Conservation (phyloP, 2,113 vertebrate species). For the Phylloscopus trochilus region DNA sequence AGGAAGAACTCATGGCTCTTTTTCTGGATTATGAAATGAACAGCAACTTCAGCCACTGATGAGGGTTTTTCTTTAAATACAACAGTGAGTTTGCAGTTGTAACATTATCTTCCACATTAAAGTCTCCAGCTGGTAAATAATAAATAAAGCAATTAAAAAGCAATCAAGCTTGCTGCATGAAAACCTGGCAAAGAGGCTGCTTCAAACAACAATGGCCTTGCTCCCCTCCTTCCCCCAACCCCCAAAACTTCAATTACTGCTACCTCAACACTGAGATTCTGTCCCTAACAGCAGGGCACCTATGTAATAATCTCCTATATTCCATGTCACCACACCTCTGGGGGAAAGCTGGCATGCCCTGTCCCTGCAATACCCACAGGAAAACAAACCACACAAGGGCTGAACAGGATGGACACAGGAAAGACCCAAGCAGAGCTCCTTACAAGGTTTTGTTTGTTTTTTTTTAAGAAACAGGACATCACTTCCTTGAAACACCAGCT, state of each 20-base stretch:
- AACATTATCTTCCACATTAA: not conserved
- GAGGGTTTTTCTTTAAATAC: not conserved
- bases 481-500: not conserved
- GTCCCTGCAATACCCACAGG: not conserved
- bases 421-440: not conserved
- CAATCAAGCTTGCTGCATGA: not conserved
- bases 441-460: not conserved
- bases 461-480: not conserved
- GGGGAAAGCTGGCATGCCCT: not conserved
- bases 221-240: not conserved
- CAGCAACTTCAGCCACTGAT: not conserved
- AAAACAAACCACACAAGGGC: not conserved
- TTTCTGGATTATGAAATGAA: not conserved
- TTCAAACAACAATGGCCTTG: not conserved
- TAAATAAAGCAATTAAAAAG: not conserved
- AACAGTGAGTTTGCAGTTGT: not conserved
- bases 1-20: not conserved
- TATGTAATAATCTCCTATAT: rapidly evolving
- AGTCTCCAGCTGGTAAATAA: not conserved
- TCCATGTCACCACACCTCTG: not conserved
- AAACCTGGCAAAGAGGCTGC: not conserved
- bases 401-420: not conserved
- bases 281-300: not conserved
- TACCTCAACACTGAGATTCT: not conserved
- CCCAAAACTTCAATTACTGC: not conserved